Evolutionary conservation across 2,888 invertebrate species (phyloP).

Genomic region (Diaphora mendica): DNA sequence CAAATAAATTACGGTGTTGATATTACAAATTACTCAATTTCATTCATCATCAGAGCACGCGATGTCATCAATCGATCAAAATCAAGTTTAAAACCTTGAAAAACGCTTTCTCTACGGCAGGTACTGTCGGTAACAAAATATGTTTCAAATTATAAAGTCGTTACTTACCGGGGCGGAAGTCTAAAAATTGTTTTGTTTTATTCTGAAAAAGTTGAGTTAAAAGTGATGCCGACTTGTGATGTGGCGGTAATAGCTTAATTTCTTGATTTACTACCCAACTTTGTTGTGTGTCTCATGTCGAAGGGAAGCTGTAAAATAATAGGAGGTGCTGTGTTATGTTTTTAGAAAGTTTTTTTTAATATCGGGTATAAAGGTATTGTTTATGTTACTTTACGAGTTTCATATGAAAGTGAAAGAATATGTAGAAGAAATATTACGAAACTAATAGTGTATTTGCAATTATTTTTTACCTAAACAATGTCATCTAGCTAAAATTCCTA

Average conservation of each 20-base stretch:
- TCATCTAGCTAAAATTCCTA: no score
- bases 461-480: no score
- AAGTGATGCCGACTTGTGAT: slow-evolving; percentile 59
- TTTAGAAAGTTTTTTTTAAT: slow-evolving; percentile 34
- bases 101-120: slow-evolving; percentile 24
- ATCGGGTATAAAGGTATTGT: slow-evolving; percentile 34
- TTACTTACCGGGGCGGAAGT: slow-evolving; percentile 58
- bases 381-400: slow-evolving; percentile 24
- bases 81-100: slow-evolving; percentile 18
- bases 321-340: slow-evolving; percentile 33
- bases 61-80: slow-evolving; percentile 24
- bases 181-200: slow-evolving; percentile 64
- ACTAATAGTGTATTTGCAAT: not conserved
- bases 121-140: slow-evolving; percentile 51
- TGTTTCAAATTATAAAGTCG: slow-evolving; percentile 57
- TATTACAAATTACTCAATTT: slow-evolving; percentile 14
- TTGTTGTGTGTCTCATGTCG: slow-evolving; percentile 53
- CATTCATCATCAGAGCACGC: slow-evolving; percentile 13
- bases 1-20: slow-evolving; percentile 6
- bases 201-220: slow-evolving; percentile 59
- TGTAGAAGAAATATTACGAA: not conserved
- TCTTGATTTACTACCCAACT: slow-evolving; percentile 65
- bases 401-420: slow-evolving; percentile 5
- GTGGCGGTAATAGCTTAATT: slow-evolving; percentile 66
- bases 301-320: slow-evolving; percentile 58